Evolutionary conservation across 2,113 vertebrate species (phyloP), one percentile per base, ranked within the genome.

Genomic region (Dryoscopus gambensis): DNA sequence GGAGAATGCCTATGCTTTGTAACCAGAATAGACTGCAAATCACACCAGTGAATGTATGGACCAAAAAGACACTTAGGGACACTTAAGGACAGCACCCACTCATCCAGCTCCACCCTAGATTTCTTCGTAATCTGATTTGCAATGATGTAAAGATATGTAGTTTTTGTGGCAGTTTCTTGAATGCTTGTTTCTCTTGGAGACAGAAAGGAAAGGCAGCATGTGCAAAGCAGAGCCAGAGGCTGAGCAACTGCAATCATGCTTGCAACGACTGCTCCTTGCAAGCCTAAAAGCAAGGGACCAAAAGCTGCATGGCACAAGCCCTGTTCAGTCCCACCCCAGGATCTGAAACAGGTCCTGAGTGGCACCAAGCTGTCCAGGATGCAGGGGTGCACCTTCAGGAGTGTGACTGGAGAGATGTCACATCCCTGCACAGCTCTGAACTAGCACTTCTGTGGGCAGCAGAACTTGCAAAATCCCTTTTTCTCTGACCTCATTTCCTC

Each of bases 1-100:
- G 69, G 33, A 82, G 62, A 60, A 82, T 75, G n/a, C 39, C 35
- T 70, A 12, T 37, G 49, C 71, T 82, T 46, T 73, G 57, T 80
- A 73, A 76, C 16, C 37, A 83, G 63, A 31, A 28, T 3, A 86
- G 63, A 24, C 52, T 81, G 59, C 28, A 67, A 88, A 90, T 65
- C 55, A 27, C 42, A 70, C 33, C 60, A 47, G 35, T 33, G 55
- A 81, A 46, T 3, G 10, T 33, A 55, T 25, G 44, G 62, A 52
- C 53, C 79, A 10, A 56, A 84, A 77, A 37, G 74, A 79, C 53
- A 40, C 7, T 14, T 25, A 49, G 37, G 52, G 64, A 94, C 52
- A 60, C 35, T 75, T 96, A 70, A 94, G 85, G 75, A 93, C 37
- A 92, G 3, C 71, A 62, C 56, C 56, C 69, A 88, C 84, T 11